Percentiles rank a stretch among this genome's conserved stretches.
These are phyloP conservation scores for Darevskia mixta DNA, from an alignment of 2,797 vertebrate genomes.

Conservation along the genomic window DNA sequence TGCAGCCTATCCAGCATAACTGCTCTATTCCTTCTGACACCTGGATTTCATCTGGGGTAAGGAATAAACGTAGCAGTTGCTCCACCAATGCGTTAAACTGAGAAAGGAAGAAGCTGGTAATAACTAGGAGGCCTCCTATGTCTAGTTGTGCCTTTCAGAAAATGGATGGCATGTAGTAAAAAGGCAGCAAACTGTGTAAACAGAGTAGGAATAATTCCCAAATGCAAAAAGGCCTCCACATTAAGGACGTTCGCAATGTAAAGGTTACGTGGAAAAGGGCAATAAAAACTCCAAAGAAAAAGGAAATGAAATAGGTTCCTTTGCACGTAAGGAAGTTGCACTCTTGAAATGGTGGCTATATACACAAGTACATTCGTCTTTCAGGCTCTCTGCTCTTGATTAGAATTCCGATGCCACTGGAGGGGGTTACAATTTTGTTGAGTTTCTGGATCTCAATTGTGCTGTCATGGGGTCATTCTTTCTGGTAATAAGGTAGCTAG, in stretches of 20 bases:
- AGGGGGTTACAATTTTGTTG: conserved; percentile 74
- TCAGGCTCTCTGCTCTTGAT: conserved; percentile 75
- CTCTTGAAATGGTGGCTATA: conserved; percentile 68
- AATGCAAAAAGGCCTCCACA: conserved; percentile 55
- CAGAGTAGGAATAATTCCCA: conserved; percentile 63
- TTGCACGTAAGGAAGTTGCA: conserved; percentile 65
- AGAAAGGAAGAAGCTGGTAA: conserved; percentile 44
- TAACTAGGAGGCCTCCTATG: conserved; percentile 50
- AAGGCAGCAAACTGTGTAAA: conserved; percentile 65
- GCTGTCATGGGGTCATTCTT: conserved; percentile 77
- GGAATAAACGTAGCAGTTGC: conserved; percentile 32
- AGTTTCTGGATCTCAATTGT: conserved; percentile 72
- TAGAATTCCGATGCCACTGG: conserved; percentile 72
- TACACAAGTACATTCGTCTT: conserved; percentile 74
- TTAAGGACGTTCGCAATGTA: conserved; percentile 65
- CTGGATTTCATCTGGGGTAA: background rate
- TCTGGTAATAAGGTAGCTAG: conserved; percentile 78
- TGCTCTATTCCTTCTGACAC: background rate
- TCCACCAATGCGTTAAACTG: conserved; percentile 51
- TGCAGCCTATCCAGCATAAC: conserved; percentile 37
- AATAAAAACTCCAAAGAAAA: conserved; percentile 71
- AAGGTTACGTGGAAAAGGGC: conserved; percentile 66
- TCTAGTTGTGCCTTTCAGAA: conserved; percentile 40
- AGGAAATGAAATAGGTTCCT: conserved; percentile 64
- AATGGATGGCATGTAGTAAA: conserved; percentile 63